Base-by-base conservation (phyloP, 2,797 vertebrate species). In the Pelodytes ibericus region DNA sequence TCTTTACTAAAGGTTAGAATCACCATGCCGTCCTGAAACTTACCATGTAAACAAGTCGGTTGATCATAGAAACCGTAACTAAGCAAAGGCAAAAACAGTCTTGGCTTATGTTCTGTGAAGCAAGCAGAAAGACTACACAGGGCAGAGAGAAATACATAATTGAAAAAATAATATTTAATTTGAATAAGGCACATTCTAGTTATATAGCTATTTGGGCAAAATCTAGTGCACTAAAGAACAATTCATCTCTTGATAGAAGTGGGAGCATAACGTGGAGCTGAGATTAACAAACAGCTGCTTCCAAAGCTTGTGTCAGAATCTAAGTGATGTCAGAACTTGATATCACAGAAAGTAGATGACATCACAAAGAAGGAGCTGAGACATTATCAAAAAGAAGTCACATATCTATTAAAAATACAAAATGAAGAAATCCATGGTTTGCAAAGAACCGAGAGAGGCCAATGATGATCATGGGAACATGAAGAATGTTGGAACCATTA, bases 61-160 rank as follows among this genome's bases (percentile, higher is more conserved):
- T 60, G 15, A 58, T 62, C 70, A 29, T 36, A 62, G 63, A 63
- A 73, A 72, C 63, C 4, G 76, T 78, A 78, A 62, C 76, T 68
- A 78, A 24, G 62, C 5, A 26, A 22, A 68, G 22, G 44, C 0
- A 6, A 25, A 58, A 58, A 51, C 36, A 31, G 49, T 24, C 49
- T 24, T 6, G 41, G n/a, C n/a, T n/a, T n/a, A n/a, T n/a, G n/a
- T n/a, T n/a, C n/a, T n/a, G n/a, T n/a, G 24, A 5, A 5, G n/a
- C 49, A 53, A 53, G 24, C 49, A 53, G n/a, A 15, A 20, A 53
- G 49, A 24, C 2, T 53, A 24, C 49, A 53, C 49, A 20, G 25
- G 27, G 24, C 5, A 39, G 9, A 18, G 27, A 36, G 36, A 59
- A n/a, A n/a, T n/a, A n/a, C n/a, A n/a, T n/a, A n/a, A n/a, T n/a